A percentile compares a stretch with the other conserved stretches of the same genome.
Conservation (phyloP, 2,113 vertebrate genomes). For the Emydocephalus ijimae region DNA sequence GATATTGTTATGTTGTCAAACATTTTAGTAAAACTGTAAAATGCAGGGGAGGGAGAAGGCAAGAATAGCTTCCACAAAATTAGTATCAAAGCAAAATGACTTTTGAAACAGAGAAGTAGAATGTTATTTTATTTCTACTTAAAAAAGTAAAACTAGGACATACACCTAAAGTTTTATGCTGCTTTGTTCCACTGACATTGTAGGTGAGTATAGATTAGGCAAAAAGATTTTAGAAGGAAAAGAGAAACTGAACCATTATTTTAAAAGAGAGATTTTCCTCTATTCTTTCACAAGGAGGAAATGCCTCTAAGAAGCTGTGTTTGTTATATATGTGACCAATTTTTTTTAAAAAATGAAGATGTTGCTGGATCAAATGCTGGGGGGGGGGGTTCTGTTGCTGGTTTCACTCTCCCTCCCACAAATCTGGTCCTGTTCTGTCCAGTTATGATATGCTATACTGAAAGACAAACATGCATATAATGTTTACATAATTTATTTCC, state of each 20-base stretch:
- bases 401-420: neutral
- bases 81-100: neutral
- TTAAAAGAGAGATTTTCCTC: neutral
- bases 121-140: neutral
- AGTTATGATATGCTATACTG: neutral
- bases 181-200: neutral
- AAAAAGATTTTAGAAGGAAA: neutral
- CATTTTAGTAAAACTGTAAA: neutral
- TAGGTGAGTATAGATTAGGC: neutral
- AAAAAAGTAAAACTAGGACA: neutral
- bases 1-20: neutral
- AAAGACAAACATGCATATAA: neutral
- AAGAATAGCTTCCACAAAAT: neutral
- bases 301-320: neutral
- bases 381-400: neutral
- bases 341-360: neutral
- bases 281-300: neutral
- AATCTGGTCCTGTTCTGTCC: neutral
- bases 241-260: neutral
- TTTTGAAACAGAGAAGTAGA: neutral
- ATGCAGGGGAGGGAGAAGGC: neutral
- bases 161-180: neutral
- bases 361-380: neutral
- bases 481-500: neutral
- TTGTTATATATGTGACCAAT: neutral